Conservation (phyloP, 2,113 vertebrate genomes). For the Meriones unguiculatus region DNA sequence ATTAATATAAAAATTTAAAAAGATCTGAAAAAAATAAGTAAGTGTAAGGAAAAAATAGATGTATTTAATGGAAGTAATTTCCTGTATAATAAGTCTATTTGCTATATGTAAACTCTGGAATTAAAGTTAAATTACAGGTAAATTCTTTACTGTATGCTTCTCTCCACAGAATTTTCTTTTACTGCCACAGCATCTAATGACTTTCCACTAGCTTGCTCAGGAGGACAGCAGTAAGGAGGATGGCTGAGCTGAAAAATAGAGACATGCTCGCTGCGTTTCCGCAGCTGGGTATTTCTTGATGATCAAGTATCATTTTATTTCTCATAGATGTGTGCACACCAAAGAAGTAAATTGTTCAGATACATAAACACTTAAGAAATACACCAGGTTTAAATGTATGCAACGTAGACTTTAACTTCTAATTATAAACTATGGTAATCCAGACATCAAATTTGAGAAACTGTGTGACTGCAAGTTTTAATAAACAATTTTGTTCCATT, state of each 20-base stretch:
- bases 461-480: background rate
- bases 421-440: conserved; percentile 16
- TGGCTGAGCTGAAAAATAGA: background rate
- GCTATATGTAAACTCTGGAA: background rate
- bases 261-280: background rate
- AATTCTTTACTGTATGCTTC: background rate
- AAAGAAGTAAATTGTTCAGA: conserved; percentile 30
- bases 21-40: too few relatives aligned
- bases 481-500: conserved; percentile 5
- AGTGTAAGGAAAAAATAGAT: background rate
- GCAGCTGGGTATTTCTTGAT: background rate
- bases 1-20: too few relatives aligned
- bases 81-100: background rate
- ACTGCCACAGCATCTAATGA: background rate
- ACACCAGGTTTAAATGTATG: background rate
- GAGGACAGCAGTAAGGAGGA: background rate
- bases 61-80: background rate
- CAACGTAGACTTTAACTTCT: conserved; percentile 24
- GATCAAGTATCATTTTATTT: conserved; percentile 4
- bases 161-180: background rate
- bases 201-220: background rate
- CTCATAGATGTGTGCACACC: background rate
- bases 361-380: conserved; percentile 17
- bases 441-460: conserved; percentile 30
- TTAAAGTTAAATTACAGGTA: background rate